phyloP scores from a whole-genome alignment of 2,113 vertebrate species.

The Taurulus bubalis region DNA sequence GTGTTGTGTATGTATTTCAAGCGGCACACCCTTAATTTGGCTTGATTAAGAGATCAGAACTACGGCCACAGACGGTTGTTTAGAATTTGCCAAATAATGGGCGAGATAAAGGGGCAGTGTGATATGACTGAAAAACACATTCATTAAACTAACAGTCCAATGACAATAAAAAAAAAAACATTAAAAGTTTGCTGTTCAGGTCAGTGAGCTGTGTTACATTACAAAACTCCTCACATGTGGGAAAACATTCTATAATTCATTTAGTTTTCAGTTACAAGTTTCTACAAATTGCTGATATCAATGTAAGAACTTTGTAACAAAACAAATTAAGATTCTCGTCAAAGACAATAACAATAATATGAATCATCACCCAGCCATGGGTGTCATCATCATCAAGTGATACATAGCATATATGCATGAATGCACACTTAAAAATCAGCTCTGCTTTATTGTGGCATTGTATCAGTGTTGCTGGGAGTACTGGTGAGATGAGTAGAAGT shows the following conservation, averaged over 20 bases:
- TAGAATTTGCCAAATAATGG: not conserved
- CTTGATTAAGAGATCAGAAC: slow-evolving; percentile 13
- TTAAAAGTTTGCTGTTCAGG: not conserved
- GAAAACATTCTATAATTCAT: not conserved
- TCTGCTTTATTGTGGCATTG: not conserved
- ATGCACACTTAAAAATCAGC: not conserved
- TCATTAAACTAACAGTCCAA: not conserved
- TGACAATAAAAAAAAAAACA: not conserved
- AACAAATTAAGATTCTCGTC: not conserved
- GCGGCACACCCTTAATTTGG: slow-evolving; percentile 38
- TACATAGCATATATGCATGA: not conserved
- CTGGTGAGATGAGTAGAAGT: not conserved
- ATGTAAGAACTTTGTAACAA: not conserved
- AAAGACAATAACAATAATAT: not conserved
- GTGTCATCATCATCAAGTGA: not conserved
- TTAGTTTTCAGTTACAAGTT: not conserved
- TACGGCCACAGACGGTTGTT: not conserved
- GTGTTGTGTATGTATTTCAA: slow-evolving; percentile 5
- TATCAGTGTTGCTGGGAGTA: not conserved
- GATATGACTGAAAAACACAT: not conserved
- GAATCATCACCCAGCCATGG: not conserved
- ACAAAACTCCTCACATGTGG: not conserved
- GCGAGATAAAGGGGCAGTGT: not conserved
- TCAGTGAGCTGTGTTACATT: not conserved
- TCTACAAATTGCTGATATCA: not conserved